Evolutionary conservation across 2,888 invertebrate genomes (phyloP).

Genomic region (Aplocera efformata): DNA sequence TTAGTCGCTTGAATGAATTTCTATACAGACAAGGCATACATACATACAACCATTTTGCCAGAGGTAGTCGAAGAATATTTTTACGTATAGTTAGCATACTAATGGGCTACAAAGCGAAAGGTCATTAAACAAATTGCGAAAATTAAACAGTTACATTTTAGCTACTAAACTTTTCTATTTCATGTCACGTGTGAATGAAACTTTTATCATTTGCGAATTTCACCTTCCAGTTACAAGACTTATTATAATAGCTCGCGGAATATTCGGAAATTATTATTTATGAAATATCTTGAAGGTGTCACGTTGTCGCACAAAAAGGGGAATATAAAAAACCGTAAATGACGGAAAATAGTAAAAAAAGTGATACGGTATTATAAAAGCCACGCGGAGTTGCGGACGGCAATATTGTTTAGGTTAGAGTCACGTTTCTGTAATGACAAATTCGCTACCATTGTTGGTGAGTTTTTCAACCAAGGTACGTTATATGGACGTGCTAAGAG

Average conservation of each 20-base stretch:
- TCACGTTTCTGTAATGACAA: conserved; percentile 75
- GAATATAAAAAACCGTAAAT: conserved; percentile 46
- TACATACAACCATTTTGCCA: too few species aligned
- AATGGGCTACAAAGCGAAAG: too few species aligned
- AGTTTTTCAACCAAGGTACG: conserved; percentile 66
- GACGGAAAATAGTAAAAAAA: conserved; percentile 63
- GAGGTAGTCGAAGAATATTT: too few species aligned
- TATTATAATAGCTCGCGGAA: conserved; percentile 46
- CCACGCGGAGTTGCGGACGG: conserved; percentile 38
- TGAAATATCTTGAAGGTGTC: conserved; percentile 53
- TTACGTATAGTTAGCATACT: too few species aligned
- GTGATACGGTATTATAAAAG: conserved; percentile 61
- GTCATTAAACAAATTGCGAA: too few species aligned
- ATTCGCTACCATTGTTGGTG: conserved; percentile 67
- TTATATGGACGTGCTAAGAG: conserved; percentile 69
- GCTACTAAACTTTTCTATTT: neutral
- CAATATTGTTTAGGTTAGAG: conserved; percentile 58
- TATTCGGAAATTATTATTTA: conserved; percentile 39
- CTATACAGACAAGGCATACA: too few species aligned
- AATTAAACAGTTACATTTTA: conserved; percentile 15
- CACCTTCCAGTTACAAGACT: conserved; percentile 41
- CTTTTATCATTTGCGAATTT: conserved; percentile 29
- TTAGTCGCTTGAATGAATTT: too few species aligned
- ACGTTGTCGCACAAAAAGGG: conserved; percentile 58
- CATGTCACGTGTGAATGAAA: conserved; percentile 5